Percentiles rank a stretch among this genome's conserved stretches.
Conservation (phyloP, 2,113 vertebrate species). For the Romanogobio albipinnatus region DNA sequence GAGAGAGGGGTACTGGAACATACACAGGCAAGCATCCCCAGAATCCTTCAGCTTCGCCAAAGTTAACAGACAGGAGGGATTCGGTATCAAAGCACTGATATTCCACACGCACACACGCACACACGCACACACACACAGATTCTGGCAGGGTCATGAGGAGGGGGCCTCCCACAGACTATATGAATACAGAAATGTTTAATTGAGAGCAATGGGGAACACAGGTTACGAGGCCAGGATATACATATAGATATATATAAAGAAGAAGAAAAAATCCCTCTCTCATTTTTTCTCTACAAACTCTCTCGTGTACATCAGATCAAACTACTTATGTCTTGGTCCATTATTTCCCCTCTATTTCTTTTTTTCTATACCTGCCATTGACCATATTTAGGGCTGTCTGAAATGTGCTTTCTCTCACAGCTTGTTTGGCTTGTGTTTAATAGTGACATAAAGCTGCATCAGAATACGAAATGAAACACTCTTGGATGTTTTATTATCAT, state of each 20-base stretch:
- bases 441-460: constrained; percentile 36
- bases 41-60: constrained; percentile 89
- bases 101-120: constrained; percentile 85
- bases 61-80: constrained; percentile 93
- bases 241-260: background rate
- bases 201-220: constrained; percentile 82
- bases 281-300: background rate
- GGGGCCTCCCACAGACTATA: constrained; percentile 89
- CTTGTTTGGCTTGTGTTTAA: constrained; percentile 33
- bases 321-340: background rate
- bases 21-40: constrained; percentile 85
- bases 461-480: constrained; percentile 37
- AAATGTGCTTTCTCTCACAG: constrained; percentile 50
- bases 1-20: constrained; percentile 73
- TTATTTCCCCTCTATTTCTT: background rate
- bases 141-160: constrained; percentile 90
- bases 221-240: constrained; percentile 29
- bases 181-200: constrained; percentile 93
- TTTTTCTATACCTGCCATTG: background rate
- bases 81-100: constrained; percentile 96
- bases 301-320: background rate
- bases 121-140: constrained; percentile 63
- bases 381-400: constrained; percentile 51
- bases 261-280: background rate
- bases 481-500: constrained; percentile 19